Evolutionary conservation across 2,113 vertebrate species (phyloP).

Genomic region (Neodon shergylaensis): DNA sequence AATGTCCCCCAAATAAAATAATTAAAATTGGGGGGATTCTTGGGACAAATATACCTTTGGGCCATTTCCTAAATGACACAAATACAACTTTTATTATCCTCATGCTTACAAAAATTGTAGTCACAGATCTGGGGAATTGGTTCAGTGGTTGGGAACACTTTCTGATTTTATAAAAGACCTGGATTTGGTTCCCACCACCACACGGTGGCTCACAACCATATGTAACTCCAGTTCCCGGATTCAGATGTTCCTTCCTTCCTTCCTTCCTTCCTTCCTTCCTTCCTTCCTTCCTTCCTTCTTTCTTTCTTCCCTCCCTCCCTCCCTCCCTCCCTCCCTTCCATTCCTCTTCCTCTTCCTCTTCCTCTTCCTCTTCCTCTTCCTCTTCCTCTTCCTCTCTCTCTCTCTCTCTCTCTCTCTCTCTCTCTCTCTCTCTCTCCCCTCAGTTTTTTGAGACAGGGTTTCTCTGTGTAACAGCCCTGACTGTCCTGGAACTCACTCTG

Average conservation of each 20-base stretch:
- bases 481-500: background rate
- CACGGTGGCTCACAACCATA: background rate
- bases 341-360: too few species aligned
- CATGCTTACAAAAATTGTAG: background rate
- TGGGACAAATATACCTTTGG: background rate
- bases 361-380: too few species aligned
- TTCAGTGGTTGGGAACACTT: background rate
- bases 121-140: background rate
- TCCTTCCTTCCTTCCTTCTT: too few species aligned
- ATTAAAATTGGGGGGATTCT: background rate
- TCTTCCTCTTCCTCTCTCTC: too few species aligned
- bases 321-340: too few species aligned
- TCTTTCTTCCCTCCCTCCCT: too few species aligned
- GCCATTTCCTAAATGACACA: background rate
- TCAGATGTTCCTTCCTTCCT: too few species aligned
- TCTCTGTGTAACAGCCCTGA: background rate
- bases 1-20: background rate
- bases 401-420: too few species aligned
- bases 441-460: background rate
- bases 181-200: background rate
- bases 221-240: background rate
- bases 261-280: too few species aligned
- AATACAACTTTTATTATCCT: background rate
- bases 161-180: background rate
- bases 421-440: too few species aligned